Percentiles rank a stretch among this genome's conserved stretches.
Conservation (phyloP, 1,140 invertebrate genomes). For the Neodiprion fabricii region DNA sequence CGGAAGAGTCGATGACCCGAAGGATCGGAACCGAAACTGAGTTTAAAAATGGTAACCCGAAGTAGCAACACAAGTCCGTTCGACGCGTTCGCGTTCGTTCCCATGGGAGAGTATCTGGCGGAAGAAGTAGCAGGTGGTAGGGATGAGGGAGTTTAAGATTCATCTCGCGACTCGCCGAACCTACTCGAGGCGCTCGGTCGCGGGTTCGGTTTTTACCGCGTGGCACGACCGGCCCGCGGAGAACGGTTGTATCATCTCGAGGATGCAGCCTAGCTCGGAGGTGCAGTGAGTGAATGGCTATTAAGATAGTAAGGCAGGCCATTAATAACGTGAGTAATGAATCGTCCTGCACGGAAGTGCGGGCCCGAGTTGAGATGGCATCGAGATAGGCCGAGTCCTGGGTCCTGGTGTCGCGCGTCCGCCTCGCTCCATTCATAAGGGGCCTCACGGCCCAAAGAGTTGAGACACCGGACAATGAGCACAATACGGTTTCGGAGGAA, state of each 20-base stretch:
- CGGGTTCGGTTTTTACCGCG: neutral
- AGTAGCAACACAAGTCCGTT: too few species aligned
- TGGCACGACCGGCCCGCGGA: too few species aligned
- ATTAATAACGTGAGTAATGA: conserved; percentile 39
- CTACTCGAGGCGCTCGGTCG: too few species aligned
- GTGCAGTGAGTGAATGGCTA: conserved; percentile 22
- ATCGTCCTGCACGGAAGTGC: conserved; percentile 28
- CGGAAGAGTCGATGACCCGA: too few species aligned
- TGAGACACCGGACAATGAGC: neutral
- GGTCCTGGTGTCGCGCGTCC: conserved; percentile 9
- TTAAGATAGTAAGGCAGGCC: conserved; percentile 32
- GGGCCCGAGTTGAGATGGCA: conserved; percentile 20
- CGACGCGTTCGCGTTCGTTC: too few species aligned
- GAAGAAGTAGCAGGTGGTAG: too few species aligned
- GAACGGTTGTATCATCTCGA: too few species aligned
- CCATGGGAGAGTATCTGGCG: too few species aligned
- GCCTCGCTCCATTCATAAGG: conserved; percentile 16
- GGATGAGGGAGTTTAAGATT: too few species aligned
- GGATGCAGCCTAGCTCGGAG: neutral
- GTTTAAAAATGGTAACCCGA: too few species aligned
- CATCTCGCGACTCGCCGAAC: too few species aligned
- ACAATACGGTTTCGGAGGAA: conserved; percentile 5
- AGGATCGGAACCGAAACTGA: too few species aligned
- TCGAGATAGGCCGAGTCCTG: conserved; percentile 2
- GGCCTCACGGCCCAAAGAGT: neutral